phyloP scores from a whole-genome alignment of 2,113 vertebrate species.

The Oreochromis tanganicae region DNA sequence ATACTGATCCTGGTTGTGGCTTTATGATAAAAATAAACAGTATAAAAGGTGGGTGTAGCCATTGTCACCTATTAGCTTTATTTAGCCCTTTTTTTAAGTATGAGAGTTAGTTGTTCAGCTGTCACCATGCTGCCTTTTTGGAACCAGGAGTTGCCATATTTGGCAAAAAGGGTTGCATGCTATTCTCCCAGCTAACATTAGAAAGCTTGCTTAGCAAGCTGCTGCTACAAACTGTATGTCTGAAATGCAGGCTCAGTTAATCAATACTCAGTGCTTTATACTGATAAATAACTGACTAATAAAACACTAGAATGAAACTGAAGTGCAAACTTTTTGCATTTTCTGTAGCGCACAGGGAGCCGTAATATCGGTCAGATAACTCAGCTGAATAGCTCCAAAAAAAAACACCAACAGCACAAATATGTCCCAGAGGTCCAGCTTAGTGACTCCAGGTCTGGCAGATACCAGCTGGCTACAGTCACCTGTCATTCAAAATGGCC shows the following conservation, averaged over 20 bases:
- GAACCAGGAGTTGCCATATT: not conserved
- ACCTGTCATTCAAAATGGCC: not conserved
- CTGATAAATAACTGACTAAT: not conserved
- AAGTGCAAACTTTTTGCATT: not conserved
- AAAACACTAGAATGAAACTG: not conserved
- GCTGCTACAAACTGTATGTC: not conserved
- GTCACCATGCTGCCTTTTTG: not conserved
- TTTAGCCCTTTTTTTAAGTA: not conserved
- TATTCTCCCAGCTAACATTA: not conserved
- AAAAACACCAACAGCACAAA: not conserved
- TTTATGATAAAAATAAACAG: not conserved
- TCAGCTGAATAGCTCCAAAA: not conserved
- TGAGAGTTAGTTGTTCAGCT: not conserved
- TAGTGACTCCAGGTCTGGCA: not conserved
- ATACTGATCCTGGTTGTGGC: not conserved
- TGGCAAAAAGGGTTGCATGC: not conserved
- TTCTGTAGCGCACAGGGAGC: not conserved
- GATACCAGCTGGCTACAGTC: not conserved
- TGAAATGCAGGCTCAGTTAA: not conserved
- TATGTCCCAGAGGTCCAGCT: not conserved
- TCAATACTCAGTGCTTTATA: not conserved
- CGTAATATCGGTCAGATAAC: accelerated
- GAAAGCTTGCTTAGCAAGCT: not conserved
- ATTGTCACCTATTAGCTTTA: not conserved
- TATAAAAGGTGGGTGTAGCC: not conserved